Base-by-base conservation (phyloP, 2,888 invertebrate species). In the Galerucella nymphaeae region DNA sequence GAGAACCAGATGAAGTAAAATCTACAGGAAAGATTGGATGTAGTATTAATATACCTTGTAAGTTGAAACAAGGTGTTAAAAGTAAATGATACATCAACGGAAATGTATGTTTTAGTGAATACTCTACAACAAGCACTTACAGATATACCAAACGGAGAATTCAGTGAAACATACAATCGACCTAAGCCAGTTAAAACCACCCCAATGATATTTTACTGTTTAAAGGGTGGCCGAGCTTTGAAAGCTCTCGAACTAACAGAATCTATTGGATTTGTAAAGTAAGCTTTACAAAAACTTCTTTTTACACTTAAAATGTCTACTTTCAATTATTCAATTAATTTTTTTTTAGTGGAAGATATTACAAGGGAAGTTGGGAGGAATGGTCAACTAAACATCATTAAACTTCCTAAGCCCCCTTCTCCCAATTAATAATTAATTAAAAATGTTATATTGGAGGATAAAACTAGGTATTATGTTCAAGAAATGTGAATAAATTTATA, bases 21-120 rank as follows among this genome's bases (percentile, higher is more conserved):
- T 91, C 92, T 82, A 90, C 90, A 77, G 93, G 94, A 3, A 87
- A 88, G 81, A 90, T 94, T 73, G 94, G 93, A 45, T 90, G 90
- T 65, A 93, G 93, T 81, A 88, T 93, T 70, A 93, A 94, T 80
- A 93, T 94, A 83, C 93, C 93, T 38, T 23, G 72, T 73, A 65
- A 64, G 61, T 65, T 11, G 9, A 14, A 41, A 13, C 16, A 42
- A 6, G 41, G 4, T 41, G n/a, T 61, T 0, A 6, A 6, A 23
- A 30, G 1, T 2, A 58, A 58, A 30, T 58, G 20, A 14, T 11
- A 18, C 41, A 16, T 30, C 20, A 20, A 48, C 2, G 18, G 18
- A 16, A 63, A 42, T 45, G n/a, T 64, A 16, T 48, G 38, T 69
- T 69, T 64, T n/a, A 70, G 70, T 64, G 45, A 18, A n/a, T 63